Conservation (phyloP, 2,797 vertebrate species). For the Zenarchopterus dispar region DNA sequence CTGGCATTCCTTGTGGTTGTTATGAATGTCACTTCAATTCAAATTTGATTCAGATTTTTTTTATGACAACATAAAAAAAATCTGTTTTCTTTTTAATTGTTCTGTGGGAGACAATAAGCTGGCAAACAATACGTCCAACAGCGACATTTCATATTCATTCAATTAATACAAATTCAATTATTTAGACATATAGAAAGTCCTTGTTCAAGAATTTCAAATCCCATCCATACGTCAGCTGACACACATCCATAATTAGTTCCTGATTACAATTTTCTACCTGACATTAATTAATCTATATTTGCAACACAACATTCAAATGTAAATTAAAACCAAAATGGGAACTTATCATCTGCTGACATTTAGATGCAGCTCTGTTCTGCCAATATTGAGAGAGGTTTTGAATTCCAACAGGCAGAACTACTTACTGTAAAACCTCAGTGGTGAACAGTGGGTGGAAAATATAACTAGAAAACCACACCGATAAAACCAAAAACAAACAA, state of each 20-base stretch:
- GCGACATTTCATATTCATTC: no score
- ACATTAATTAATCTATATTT: conserved; percentile 50
- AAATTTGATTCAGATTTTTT: conserved; percentile 26
- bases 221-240: conserved; percentile 6
- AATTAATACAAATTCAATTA: no score
- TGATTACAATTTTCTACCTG: conserved; percentile 50
- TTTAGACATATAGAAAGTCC: no score
- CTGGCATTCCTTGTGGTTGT: conserved; percentile 9
- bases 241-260: conserved; percentile 60
- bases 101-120: conserved; percentile 8
- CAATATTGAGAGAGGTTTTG: conserved; percentile 31
- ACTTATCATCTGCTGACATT: conserved; percentile 27
- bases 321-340: conserved; percentile 39
- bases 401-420: conserved; percentile 17
- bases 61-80: no score
- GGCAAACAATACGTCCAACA: background rate
- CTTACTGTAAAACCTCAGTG: conserved; percentile 31
- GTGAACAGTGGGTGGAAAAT: conserved; percentile 21
- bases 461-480: conserved; percentile 22
- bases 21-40: conserved; percentile 22
- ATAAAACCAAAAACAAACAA: conserved; percentile 8
- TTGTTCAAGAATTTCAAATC: background rate
- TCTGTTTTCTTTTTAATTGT: background rate
- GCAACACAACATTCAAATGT: conserved; percentile 35
- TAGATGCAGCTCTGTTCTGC: conserved; percentile 26